Base-by-base conservation (phyloP, 2,888 invertebrate genomes). In the Thyatira batis region DNA sequence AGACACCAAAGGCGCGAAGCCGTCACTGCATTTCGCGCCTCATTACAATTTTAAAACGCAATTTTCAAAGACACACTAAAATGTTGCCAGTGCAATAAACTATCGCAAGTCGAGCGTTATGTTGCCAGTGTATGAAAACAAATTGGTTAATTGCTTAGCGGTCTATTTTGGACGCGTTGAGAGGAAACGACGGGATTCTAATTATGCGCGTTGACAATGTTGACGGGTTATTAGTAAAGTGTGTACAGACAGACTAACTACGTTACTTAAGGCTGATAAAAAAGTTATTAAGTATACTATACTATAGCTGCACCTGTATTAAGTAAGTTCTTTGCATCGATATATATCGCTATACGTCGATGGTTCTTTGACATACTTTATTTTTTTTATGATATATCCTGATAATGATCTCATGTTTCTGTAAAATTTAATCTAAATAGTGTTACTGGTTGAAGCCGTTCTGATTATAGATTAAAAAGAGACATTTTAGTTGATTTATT, bases 71-170 rank as follows among this genome's bases (percentile, higher is more conserved):
- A 75, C 80, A 80, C 76, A 79, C 82, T 87, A 88, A 87, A 88
- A 86, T 88, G 89, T 88, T 87, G 89, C 85, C 80, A 77, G 58
- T 73, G 82, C 72, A 79, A 89, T 89, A 89, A 89, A 89, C 71
- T 72, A 85, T 58, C 55, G 70, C 72, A 73, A 82, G 74, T 76
- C 77, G 77, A 84, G 75, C 88, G 86, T 39, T 13, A 39, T 85
- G 71, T 73, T 85, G 84, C 79, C 82, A 85, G 67, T 67, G 67
- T 74, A 71, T 69, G 80, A 77, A 81, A 82, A 88, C 89, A 89
- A 89, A 89, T 90, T 90, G 84, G 87, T 87, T 89, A 89, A 89
- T 90, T 86, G 87, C 84, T 61, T 69, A 58, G 59, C 68, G 54
- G 39, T 13, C 2, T 39, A 39, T 39, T 39, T 39, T 39, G 17